These are phyloP conservation scores for Pteronura brasiliensis DNA, from an alignment of 2,113 vertebrate species.

Conservation along the genomic window DNA sequence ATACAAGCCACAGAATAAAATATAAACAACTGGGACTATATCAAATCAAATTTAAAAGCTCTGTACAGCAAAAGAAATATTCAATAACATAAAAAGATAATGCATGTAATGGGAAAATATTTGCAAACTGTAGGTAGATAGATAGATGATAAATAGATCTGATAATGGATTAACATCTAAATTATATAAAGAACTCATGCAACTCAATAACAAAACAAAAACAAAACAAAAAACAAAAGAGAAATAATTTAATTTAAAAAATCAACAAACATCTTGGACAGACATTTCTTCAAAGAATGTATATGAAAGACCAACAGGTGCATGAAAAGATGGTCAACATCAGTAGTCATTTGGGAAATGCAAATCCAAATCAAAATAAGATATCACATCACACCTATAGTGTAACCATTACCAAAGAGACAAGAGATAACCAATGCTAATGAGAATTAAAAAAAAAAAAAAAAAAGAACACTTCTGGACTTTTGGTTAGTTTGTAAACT, in stretches of 20 bases:
- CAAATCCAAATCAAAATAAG: background rate
- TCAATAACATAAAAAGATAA: too few species aligned
- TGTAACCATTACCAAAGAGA: background rate
- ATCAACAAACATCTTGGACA: too few species aligned
- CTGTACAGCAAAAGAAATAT: background rate
- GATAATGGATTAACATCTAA: background rate
- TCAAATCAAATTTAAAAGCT: background rate
- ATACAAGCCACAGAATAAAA: background rate
- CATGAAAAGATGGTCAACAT: background rate
- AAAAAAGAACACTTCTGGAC: background rate
- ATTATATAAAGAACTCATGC: background rate
- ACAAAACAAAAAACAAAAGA: background rate
- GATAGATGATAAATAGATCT: too few species aligned
- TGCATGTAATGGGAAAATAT: too few species aligned
- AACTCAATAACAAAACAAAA: background rate
- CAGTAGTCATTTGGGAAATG: background rate
- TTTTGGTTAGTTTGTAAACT: background rate
- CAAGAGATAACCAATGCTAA: background rate
- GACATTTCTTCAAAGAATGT: background rate
- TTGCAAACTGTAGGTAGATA: too few species aligned
- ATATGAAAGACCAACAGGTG: background rate
- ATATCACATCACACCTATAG: background rate
- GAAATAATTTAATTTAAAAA: background rate
- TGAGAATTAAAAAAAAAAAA: background rate
- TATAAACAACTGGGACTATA: background rate